phyloP scores from a whole-genome alignment of 2,113 vertebrate species.

The Labeo catla region DNA sequence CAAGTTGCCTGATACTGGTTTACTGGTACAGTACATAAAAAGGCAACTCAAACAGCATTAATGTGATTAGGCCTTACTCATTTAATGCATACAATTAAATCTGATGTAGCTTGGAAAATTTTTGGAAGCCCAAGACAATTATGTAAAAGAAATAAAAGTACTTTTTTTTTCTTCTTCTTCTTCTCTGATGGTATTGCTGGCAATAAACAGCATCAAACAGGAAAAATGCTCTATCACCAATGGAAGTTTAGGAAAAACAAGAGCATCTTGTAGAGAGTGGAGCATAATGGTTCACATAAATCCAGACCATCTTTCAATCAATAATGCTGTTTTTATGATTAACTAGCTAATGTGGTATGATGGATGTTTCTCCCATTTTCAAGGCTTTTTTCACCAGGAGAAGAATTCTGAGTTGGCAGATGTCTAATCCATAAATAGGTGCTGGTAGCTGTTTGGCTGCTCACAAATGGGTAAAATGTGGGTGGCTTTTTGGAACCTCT shows the following conservation, averaged over 20 bases:
- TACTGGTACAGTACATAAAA: background rate
- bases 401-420: constrained; percentile 75
- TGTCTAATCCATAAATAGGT: constrained; percentile 77
- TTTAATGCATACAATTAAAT: background rate
- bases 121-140: background rate
- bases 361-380: constrained; percentile 71
- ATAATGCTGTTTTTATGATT: constrained; percentile 71
- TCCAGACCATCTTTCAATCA: constrained; percentile 65
- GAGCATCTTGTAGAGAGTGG: constrained; percentile 5
- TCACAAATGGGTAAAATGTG: constrained; percentile 69
- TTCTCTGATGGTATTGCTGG: background rate
- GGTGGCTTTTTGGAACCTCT: constrained; percentile 73
- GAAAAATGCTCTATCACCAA: background rate
- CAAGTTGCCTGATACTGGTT: background rate
- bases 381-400: constrained; percentile 59
- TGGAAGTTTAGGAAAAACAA: background rate
- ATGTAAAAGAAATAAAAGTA: background rate
- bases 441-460: constrained; percentile 73
- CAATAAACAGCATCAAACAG: background rate
- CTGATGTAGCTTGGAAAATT: background rate
- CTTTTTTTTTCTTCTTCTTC: background rate
- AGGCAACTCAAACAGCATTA: background rate
- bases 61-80: background rate
- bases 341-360: constrained; percentile 72
- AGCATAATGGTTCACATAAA: constrained; percentile 55